phyloP scores from a whole-genome alignment of 2,113 vertebrate species.

The Scalopus aquaticus region DNA sequence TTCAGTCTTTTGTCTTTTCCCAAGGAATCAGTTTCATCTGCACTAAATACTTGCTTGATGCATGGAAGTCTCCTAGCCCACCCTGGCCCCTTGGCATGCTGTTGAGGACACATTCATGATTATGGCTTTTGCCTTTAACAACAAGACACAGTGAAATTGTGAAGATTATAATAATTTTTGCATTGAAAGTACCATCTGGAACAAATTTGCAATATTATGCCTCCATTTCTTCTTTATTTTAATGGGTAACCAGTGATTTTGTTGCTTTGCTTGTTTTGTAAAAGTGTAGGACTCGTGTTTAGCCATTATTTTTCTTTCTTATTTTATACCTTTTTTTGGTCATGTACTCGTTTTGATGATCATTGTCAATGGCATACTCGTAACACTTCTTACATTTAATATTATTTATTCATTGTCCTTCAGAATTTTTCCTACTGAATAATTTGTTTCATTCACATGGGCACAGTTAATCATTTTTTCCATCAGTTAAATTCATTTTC shows the following conservation, averaged over 20 bases:
- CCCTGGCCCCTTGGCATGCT: background rate
- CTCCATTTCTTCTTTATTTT: background rate
- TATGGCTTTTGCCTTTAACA: background rate
- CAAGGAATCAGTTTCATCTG: background rate
- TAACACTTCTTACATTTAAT: background rate
- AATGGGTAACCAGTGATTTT: background rate
- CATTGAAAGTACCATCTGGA: background rate
- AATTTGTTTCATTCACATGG: slow-evolving; percentile 41
- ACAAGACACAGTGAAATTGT: background rate
- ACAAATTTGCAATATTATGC: background rate
- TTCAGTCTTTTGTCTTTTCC: background rate
- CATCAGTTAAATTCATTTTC: slow-evolving; percentile 31
- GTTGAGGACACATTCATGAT: background rate
- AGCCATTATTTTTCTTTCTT: background rate
- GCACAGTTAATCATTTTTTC: slow-evolving; percentile 37
- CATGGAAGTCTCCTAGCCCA: fast-evolving
- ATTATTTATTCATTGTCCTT: slow-evolving; percentile 22
- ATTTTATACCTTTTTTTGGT: background rate
- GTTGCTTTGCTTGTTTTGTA: background rate
- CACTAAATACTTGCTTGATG: background rate
- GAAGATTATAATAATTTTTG: background rate
- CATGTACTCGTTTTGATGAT: background rate
- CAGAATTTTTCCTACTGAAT: background rate
- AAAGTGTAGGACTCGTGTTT: background rate
- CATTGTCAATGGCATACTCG: background rate